Conservation (phyloP, 2,888 invertebrate genomes). For the Hyalella azteca region DNA sequence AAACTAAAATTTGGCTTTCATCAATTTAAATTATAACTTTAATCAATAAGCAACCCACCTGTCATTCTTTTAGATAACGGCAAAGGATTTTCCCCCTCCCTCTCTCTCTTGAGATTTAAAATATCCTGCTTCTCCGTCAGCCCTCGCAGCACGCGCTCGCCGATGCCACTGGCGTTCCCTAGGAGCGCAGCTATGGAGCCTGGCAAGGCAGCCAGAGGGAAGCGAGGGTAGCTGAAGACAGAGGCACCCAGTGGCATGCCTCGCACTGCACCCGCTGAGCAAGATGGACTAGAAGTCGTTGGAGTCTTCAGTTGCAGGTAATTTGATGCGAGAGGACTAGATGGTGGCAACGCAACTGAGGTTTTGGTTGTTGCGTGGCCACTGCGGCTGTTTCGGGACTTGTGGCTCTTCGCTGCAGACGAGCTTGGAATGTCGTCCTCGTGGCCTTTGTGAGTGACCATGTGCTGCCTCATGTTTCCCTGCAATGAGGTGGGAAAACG, state of each 20-base stretch:
- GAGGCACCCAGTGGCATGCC: background rate
- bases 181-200: background rate
- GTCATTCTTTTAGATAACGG: conserved; percentile 49
- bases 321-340: background rate
- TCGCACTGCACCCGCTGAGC: background rate
- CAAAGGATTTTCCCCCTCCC: conserved; percentile 48
- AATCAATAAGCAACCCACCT: conserved; percentile 22
- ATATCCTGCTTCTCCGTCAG: background rate
- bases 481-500: too few species aligned
- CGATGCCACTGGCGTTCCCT: background rate
- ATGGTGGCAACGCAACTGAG: background rate
- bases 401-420: background rate
- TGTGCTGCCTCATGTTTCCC: conserved; percentile 99
- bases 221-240: background rate
- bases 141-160: background rate
- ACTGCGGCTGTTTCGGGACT: background rate
- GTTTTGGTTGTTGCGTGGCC: background rate
- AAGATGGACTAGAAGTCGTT: background rate
- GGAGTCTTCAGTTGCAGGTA: background rate
- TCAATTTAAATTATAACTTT: background rate
- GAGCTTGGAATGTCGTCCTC: conserved; percentile 68
- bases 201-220: background rate
- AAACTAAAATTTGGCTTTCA: too few species aligned
- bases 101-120: conserved; percentile 42
- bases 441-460: conserved; percentile 95